Percentiles rank a stretch among this genome's conserved stretches.
Evolutionary conservation across 1,140 invertebrate species (phyloP).

Genomic region (Aphelenchoides besseyi): DNA sequence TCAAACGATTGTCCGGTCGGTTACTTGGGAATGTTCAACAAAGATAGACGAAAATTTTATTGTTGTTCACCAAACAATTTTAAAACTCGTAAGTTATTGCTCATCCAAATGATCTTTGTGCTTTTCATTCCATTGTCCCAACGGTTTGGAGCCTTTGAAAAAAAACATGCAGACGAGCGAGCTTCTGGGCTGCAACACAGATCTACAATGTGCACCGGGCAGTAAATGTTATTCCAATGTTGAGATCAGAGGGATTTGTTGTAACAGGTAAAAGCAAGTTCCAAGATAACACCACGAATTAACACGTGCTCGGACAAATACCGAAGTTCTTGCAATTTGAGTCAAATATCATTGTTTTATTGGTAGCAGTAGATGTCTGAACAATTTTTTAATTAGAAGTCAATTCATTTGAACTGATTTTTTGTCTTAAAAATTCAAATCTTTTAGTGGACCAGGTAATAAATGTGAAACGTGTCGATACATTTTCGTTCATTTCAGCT

Average conservation of each 20-base stretch:
- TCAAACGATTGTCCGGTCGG: slow-evolving; percentile 26
- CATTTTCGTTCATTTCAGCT: no score
- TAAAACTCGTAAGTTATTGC: slow-evolving; percentile 24
- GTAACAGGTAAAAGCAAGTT: slow-evolving; percentile 14
- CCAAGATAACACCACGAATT: no score
- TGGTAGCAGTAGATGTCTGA: no score
- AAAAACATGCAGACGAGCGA: slow-evolving; percentile 21
- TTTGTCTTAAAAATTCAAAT: no score
- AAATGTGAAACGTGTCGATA: no score
- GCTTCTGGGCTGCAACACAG: slow-evolving; percentile 30
- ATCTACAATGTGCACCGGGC: slow-evolving; percentile 30
- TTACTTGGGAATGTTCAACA: slow-evolving; percentile 31
- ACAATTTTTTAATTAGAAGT: no score
- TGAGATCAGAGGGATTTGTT: slow-evolving; percentile 31
- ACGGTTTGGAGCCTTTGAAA: slow-evolving; percentile 17
- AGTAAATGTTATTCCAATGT: slow-evolving; percentile 25
- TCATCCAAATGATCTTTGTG: not conserved
- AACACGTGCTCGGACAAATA: no score
- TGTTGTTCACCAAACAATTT: slow-evolving; percentile 31
- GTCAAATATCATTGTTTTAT: no score
- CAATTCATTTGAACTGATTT: no score
- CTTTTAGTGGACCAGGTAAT: no score
- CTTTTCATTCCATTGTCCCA: slow-evolving; percentile 27
- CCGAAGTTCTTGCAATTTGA: no score
- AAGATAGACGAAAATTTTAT: slow-evolving; percentile 27